Base-by-base conservation (phyloP, 2,113 vertebrate genomes). In the Perognathus longimembris region DNA sequence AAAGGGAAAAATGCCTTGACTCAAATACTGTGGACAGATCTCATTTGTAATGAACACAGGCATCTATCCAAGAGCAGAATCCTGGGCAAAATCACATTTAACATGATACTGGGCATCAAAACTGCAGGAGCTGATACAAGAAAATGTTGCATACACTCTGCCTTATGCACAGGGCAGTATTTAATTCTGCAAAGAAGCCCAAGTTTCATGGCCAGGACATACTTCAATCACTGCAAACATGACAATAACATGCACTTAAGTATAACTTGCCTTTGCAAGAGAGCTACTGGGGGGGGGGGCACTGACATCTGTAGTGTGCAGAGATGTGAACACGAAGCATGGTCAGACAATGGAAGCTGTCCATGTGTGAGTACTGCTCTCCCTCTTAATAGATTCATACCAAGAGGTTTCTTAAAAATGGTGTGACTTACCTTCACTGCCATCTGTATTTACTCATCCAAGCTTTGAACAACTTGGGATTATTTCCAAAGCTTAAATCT, bases 31-130 rank as follows among this genome's bases (percentile, higher is more conserved):
- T 91, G 94, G 95, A 81, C n/a, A 76, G 22, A 88, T 70, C 32
- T 94, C 89, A 40, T 89, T 73, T 89, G 63, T 89, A 96, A 95
- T 64, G 88, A 96, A 96, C 26, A 71, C 21, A 92, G 50, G 63
- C 86, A 57, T 88, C 92, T 85, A 0, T 9, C 38, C 0, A 32
- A 26, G 81, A 96, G 42, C n/a, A 40, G 34, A 96, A 70, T 76
- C 38, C 71, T 66, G 69, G 92, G 85, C 86, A 92, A 92, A 89
- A 81, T 6, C 59, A 45, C 66, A 2, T 54, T 92, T 59, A 88
- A 96, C 66, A 74, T 80, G 93, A 73, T 42, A 93, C 76, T 70
- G 85, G 83, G 71, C 0, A 69, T 22, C 94, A 88, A 50, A 94
- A 64, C 79, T 70, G 63, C 26, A 38, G 83, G 75, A 75, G 89